phyloP scores from a whole-genome alignment of 2,888 invertebrate species.

The Cremastinae sp. region DNA sequence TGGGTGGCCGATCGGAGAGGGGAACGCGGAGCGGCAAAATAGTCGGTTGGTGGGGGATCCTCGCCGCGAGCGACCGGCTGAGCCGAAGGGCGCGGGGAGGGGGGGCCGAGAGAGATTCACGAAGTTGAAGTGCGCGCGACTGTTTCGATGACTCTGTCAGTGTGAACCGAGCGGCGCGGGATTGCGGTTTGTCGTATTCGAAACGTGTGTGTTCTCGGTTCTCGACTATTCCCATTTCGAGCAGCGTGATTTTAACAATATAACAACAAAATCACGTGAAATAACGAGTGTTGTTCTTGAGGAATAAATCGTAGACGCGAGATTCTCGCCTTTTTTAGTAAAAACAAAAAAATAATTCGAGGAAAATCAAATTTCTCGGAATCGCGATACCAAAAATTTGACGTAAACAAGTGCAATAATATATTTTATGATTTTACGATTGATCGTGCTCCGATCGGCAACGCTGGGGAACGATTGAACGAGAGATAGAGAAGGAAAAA shows the following conservation, averaged over 20 bases:
- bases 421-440: too few species aligned
- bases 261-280: too few species aligned
- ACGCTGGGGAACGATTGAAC: neutral
- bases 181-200: conserved; percentile 54
- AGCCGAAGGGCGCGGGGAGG: neutral
- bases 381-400: too few species aligned
- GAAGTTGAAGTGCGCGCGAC: conserved; percentile 59
- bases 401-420: too few species aligned
- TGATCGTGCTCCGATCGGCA: too few species aligned
- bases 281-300: too few species aligned
- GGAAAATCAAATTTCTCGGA: too few species aligned
- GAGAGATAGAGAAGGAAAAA: neutral
- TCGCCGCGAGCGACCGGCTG: conserved; percentile 28
- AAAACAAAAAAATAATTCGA: too few species aligned
- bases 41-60: conserved; percentile 7
- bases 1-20: conserved; percentile 34
- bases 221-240: too few species aligned
- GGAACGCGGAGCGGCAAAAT: conserved; percentile 13
- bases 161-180: conserved; percentile 60
- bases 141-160: conserved; percentile 62
- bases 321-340: too few species aligned
- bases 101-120: conserved; percentile 40
- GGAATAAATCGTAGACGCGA: too few species aligned
- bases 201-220: conserved; percentile 38
- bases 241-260: too few species aligned